These are phyloP conservation scores for Leptinotarsa peninsularis DNA, from an alignment of 2,888 invertebrate species.

Conservation along the genomic window DNA sequence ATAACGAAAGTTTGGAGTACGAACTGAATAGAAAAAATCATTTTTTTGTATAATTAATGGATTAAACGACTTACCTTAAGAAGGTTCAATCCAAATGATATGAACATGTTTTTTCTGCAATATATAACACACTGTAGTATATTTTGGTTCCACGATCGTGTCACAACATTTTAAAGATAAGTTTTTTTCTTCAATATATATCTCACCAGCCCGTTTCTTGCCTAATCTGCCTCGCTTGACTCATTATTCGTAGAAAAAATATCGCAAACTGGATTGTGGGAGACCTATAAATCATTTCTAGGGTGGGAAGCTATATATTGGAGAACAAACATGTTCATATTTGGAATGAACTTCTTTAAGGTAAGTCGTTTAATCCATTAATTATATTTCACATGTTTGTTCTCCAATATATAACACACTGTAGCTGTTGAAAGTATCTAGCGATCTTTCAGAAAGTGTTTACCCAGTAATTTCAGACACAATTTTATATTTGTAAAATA, in stretches of 20 bases:
- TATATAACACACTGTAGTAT: background rate
- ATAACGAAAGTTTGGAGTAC: no score
- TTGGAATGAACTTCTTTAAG: slow-evolving; percentile 16
- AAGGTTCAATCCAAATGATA: background rate
- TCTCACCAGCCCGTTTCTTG: no score
- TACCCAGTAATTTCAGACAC: no score
- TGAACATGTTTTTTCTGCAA: background rate
- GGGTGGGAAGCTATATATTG: background rate
- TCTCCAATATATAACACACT: background rate
- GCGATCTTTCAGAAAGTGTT: no score
- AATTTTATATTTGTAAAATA: no score
- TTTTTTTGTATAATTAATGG: no score
- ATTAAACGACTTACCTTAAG: no score
- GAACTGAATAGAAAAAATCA: no score
- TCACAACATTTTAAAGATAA: no score
- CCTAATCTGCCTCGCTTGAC: background rate
- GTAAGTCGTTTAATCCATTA: slow-evolving; percentile 18
- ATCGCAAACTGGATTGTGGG: background rate
- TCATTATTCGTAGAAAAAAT: background rate
- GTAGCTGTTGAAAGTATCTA: background rate
- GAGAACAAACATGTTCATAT: background rate
- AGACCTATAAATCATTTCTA: background rate
- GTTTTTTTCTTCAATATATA: no score
- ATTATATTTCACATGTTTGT: background rate
- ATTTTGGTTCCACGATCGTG: no score